phyloP scores from a whole-genome alignment of 2,113 vertebrate species.

The mouse (Mus musculus) region GRCm39 chr6:146439501-146440000 shows the following conservation, averaged over 20 bases:
- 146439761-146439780: background rate
- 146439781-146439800: slow-evolving; percentile 6
- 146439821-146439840: background rate
- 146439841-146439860: background rate
- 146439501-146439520: background rate
- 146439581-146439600: background rate
- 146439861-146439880: background rate
- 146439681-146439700: too few relatives aligned
- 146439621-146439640: background rate
- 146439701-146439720: background rate
- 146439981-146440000: background rate
- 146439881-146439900: background rate
- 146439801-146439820: background rate
- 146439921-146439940: background rate
- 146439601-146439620: background rate
- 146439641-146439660: background rate
- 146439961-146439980: background rate
- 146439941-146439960: background rate
- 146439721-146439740: background rate
- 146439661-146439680: too few relatives aligned
- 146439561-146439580: background rate
- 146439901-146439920: background rate
- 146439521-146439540: background rate
- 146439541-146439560: background rate
- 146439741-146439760: background rate